These are phyloP conservation scores for Seladonia tumulorum DNA, from an alignment of 2,888 invertebrate genomes.

Conservation along the genomic window DNA sequence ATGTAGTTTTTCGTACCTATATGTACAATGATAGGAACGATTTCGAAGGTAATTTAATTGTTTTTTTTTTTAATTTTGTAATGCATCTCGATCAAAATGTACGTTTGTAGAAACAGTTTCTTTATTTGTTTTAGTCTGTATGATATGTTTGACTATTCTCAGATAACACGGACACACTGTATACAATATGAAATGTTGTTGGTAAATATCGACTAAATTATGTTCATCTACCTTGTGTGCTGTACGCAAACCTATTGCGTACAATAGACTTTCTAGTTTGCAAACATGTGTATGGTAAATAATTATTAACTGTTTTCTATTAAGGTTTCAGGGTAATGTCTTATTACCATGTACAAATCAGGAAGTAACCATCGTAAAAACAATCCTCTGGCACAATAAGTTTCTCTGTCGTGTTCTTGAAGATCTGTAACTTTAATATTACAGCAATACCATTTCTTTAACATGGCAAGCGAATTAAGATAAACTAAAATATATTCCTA, in stretches of 20 bases:
- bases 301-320: slow-evolving; percentile 16
- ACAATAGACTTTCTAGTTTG: slow-evolving; percentile 27
- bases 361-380: slow-evolving; percentile 30
- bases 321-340: slow-evolving; percentile 14
- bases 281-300: slow-evolving; percentile 26
- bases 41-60: neutral
- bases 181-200: slow-evolving; percentile 56
- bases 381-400: slow-evolving; percentile 12
- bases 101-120: neutral
- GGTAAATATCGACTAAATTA: slow-evolving; percentile 48
- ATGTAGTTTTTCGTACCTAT: neutral
- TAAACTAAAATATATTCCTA: neutral
- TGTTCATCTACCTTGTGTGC: slow-evolving; percentile 36
- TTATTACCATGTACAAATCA: slow-evolving; percentile 46
- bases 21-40: neutral
- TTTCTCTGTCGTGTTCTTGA: slow-evolving; percentile 19
- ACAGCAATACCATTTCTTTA: neutral
- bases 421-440: neutral
- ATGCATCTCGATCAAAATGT: neutral
- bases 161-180: slow-evolving; percentile 1
- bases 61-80: neutral
- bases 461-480: neutral
- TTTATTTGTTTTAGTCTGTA: neutral
- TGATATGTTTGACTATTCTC: slow-evolving; percentile 1
- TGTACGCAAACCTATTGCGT: slow-evolving; percentile 15